phyloP scores from a whole-genome alignment of 2,888 invertebrate genomes.

The Dynastes tityus region DNA sequence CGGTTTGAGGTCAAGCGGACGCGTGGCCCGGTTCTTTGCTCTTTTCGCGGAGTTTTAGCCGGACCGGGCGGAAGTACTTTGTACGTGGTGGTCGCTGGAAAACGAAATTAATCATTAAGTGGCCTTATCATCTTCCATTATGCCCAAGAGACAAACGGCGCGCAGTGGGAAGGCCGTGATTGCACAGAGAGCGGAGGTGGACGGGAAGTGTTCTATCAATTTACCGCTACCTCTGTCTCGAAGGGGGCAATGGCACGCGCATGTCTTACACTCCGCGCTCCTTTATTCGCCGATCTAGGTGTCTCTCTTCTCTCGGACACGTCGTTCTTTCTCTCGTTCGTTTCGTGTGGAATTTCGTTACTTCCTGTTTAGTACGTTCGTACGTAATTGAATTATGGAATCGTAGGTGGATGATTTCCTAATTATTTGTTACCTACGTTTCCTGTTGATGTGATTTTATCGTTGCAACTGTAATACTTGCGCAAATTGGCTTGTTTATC shows the following conservation, averaged over 20 bases:
- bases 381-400: constrained; percentile 14
- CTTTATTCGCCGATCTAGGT: constrained; percentile 18
- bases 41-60: constrained; percentile 54
- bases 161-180: constrained; percentile 64
- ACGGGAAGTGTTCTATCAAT: constrained; percentile 66
- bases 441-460: not conserved
- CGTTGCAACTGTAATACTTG: not conserved
- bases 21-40: constrained; percentile 52
- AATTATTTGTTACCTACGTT: constrained; percentile 16
- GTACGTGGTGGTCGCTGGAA: constrained; percentile 56
- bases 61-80: constrained; percentile 54
- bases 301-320: not conserved
- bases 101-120: constrained; percentile 60
- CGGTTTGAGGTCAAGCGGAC: not conserved
- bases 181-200: constrained; percentile 63
- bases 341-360: constrained; percentile 19
- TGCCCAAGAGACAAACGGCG: constrained; percentile 64
- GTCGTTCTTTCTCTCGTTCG: not conserved
- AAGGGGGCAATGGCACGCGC: constrained; percentile 57
- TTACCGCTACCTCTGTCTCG: constrained; percentile 53
- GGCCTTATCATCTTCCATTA: constrained; percentile 59
- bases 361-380: not conserved
- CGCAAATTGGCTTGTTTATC: no score
- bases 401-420: constrained; percentile 12
- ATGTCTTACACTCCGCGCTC: constrained; percentile 26